Base-by-base conservation (phyloP, 2,113 vertebrate species). In the Aviceda subcristata region DNA sequence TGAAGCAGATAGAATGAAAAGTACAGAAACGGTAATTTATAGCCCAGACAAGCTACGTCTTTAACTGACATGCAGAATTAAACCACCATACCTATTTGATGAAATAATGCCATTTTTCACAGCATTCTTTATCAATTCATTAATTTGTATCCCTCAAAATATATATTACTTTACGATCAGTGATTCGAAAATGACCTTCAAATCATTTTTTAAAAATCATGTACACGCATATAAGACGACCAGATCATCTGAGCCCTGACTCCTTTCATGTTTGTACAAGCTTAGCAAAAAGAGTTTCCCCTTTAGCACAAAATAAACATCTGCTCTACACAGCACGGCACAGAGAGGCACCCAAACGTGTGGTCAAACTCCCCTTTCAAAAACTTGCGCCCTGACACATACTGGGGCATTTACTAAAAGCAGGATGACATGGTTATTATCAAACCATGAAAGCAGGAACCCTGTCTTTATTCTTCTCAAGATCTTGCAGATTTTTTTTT, bases 11-110 rank as follows among this genome's bases (percentile, higher is more conserved):
- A 98, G 98, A 98, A 98, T 98, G 98, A 98, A 98, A 98, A 99
- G 98, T 99, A 98, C 98, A 99, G 98, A 99, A 99, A 99, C 98
- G 98, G 98, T 99, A 99, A 99, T 99, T 98, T 99, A 99, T 98
- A 99, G 98, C 98, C 97, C 98, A 98, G 98, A 98, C 98, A 98
- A 98, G 98, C 97, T 98, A 98, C 97, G 98, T 98, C 98, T 98
- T 98, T 98, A 98, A 98, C 98, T 98, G 98, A 98, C 98, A 97
- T 88, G 91, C 97, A 98, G 98, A 98, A 98, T 99, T 98, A 99
- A 98, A 98, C 98, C 98, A 98, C 98, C 97, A 97, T 98, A 99
- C 98, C 96, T 98, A 98, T 97, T 98, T 98, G 98, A 98, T 98
- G 97, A 99, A 99, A 98, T 96, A 98, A 98, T 96, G 95, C 93